Conservation (phyloP, 2,113 vertebrate genomes). For the Elanus axillaris region DNA sequence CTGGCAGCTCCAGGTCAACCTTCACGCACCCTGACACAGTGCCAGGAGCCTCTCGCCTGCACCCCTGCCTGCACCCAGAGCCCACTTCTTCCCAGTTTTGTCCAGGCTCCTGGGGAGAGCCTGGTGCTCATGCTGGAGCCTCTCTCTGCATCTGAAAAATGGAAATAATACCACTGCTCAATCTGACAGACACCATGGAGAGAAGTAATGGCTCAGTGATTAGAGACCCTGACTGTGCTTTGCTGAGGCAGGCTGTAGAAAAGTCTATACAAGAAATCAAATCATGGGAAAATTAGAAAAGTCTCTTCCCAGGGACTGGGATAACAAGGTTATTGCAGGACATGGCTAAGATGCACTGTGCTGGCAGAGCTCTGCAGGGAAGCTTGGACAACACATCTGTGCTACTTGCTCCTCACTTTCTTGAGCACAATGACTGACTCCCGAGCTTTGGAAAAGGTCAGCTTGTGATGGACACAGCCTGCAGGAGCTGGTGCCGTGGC, state of each 20-base stretch:
- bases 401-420: neutral
- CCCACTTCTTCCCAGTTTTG: neutral
- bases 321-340: neutral
- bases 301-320: neutral
- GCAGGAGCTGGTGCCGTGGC: neutral
- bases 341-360: neutral
- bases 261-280: neutral
- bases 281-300: constrained; percentile 1
- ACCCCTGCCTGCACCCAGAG: neutral
- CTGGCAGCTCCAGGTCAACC: neutral
- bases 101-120: neutral
- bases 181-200: neutral
- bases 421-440: neutral
- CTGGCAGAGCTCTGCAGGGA: neutral
- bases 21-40: neutral
- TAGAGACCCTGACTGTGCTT: neutral
- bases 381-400: neutral
- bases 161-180: neutral
- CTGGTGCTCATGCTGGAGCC: neutral
- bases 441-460: neutral
- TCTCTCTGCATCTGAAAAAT: neutral
- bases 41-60: neutral
- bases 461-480: neutral
- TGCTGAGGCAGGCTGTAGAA: neutral
- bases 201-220: neutral